Conservation (phyloP, 2,797 vertebrate species). For the Salmo trutta region DNA sequence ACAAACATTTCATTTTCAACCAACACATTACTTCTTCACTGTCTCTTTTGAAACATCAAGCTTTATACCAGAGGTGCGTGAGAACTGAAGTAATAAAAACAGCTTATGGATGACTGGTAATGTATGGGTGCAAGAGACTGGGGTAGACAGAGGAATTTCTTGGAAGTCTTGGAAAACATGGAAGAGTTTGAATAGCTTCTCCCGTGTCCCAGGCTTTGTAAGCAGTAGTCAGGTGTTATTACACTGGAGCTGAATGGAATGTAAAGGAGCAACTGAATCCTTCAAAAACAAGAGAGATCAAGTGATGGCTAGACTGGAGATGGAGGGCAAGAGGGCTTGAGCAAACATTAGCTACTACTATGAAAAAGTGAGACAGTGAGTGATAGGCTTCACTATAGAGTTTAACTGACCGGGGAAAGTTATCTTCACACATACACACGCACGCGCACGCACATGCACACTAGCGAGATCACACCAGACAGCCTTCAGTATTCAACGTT, state of each 20-base stretch:
- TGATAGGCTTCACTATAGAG: neutral
- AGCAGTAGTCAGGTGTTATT: neutral
- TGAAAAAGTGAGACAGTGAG: neutral
- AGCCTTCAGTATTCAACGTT: neutral
- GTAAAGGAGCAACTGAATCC: neutral
- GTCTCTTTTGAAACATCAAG: neutral
- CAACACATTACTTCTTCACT: neutral
- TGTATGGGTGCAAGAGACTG: neutral
- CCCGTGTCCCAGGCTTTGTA: neutral
- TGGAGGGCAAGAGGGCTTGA: neutral
- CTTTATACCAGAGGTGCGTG: neutral
- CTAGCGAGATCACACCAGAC: neutral
- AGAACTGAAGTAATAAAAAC: no score
- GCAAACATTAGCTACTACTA: neutral
- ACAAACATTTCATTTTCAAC: neutral
- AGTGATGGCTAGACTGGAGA: neutral
- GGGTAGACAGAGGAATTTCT: no score
- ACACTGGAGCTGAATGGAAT: neutral
- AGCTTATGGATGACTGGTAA: neutral
- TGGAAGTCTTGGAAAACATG: neutral
- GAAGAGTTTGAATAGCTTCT: neutral
- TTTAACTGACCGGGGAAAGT: no score
- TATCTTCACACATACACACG: neutral
- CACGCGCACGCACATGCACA: neutral
- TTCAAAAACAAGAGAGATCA: neutral